Evolutionary conservation across 2,888 invertebrate species (phyloP).

Genomic region (Hydroisotoma schaefferi): DNA sequence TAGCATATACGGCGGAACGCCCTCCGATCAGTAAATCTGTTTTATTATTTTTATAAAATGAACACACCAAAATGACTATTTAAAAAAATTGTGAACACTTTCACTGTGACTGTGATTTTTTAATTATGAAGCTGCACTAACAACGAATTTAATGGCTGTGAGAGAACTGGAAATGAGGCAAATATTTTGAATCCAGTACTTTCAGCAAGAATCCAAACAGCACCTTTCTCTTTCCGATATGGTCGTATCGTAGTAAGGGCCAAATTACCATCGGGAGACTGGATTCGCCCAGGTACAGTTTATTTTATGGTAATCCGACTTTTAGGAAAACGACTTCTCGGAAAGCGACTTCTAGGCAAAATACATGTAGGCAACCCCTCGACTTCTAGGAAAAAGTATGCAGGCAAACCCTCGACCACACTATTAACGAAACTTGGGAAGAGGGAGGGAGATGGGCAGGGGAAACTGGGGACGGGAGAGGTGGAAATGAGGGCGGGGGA

Average conservation of each 20-base stretch:
- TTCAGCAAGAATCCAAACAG: constrained; percentile 21
- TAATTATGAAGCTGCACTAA: constrained; percentile 19
- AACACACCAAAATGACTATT: not conserved
- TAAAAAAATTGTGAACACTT: no score
- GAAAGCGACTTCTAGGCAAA: no score
- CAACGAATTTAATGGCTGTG: constrained; percentile 10
- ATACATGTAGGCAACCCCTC: no score
- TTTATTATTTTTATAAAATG: not conserved
- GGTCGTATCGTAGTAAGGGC: constrained; percentile 31
- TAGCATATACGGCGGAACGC: not conserved
- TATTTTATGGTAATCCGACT: not conserved
- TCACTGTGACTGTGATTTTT: not conserved
- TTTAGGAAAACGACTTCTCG: no score
- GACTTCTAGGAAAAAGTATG: no score
- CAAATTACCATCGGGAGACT: constrained; percentile 32
- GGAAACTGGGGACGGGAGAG: no score
- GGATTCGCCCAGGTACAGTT: constrained; percentile 29
- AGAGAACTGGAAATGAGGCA: not conserved
- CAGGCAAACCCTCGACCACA: no score
- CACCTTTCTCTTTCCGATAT: constrained; percentile 24
- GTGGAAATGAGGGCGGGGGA: no score
- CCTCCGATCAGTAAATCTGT: not conserved
- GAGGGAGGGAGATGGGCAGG: no score
- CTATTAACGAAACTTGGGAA: no score
- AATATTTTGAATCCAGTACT: constrained; percentile 30